These are phyloP conservation scores for Ascidia mentula DNA, from an alignment of 23 tunicate genomes.

Conservation along the genomic window DNA sequence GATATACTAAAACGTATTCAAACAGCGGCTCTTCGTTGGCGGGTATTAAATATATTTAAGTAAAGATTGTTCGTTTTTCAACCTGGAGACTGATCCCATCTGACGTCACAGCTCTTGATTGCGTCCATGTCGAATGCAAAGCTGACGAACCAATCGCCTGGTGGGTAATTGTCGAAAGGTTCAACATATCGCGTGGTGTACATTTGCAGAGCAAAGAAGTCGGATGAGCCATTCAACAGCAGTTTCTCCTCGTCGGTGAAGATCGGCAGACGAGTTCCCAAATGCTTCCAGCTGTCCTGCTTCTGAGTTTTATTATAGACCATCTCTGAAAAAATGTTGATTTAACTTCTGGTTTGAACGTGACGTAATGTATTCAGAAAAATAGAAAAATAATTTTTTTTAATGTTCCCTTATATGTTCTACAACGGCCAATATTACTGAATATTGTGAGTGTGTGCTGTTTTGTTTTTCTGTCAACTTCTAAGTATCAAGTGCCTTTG, in stretches of 20 bases:
- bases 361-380: too few species aligned
- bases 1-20: too few species aligned
- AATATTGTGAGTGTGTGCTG: too few species aligned
- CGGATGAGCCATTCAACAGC: constrained; percentile 61
- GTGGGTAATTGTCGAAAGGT: constrained; percentile 36
- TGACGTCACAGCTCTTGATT: constrained; percentile 51
- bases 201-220: constrained; percentile 91
- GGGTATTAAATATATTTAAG: too few species aligned
- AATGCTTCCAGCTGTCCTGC: constrained; percentile 29
- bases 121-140: constrained; percentile 46
- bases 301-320: constrained; percentile 69
- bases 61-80: too few species aligned
- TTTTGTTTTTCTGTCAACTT: too few species aligned
- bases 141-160: constrained; percentile 28
- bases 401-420: too few species aligned
- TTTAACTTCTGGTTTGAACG: too few species aligned
- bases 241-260: constrained; percentile 86
- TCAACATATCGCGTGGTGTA: constrained; percentile 67
- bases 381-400: too few species aligned
- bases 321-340: constrained; percentile 33
- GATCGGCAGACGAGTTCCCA: constrained; percentile 77
- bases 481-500: too few species aligned
- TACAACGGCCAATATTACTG: too few species aligned
- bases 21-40: too few species aligned
- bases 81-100: constrained; percentile 93